Conservation (phyloP, 2,888 invertebrate species). For the Cepaea hortensis region DNA sequence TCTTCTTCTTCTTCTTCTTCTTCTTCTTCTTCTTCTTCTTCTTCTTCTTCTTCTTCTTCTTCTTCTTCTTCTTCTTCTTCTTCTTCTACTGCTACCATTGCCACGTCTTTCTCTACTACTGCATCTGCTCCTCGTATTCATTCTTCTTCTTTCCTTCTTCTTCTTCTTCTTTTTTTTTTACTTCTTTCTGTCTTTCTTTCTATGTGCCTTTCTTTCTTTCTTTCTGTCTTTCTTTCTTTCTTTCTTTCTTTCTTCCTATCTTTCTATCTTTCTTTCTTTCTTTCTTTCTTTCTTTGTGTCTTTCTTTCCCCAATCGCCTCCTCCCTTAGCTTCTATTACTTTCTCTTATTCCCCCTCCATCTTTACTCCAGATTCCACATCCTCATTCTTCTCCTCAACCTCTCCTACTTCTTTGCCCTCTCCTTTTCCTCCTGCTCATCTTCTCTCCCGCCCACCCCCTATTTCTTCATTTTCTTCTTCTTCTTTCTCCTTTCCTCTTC, state of each 20-base stretch:
- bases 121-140: too few relatives aligned
- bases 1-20: constrained; percentile 3
- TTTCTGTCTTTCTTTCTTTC: too few relatives aligned
- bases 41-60: constrained; percentile 14
- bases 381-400: too few relatives aligned
- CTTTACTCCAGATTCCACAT: too few relatives aligned
- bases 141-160: too few relatives aligned
- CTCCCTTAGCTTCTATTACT: too few relatives aligned
- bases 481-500: too few relatives aligned
- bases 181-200: neutral
- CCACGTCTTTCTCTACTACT: too few relatives aligned
- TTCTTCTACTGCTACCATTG: neutral
- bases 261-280: neutral
- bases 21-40: constrained; percentile 20
- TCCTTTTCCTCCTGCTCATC: too few relatives aligned
- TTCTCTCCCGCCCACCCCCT: neutral
- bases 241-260: neutral
- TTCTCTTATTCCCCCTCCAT: too few relatives aligned
- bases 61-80: constrained; percentile 9
- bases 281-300: neutral
- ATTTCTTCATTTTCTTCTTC: neutral
- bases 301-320: neutral
- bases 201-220: neutral
- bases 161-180: too few relatives aligned
- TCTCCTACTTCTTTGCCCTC: too few relatives aligned